Evolutionary conservation across 2,888 invertebrate genomes (phyloP).

Genomic region (Leucophenga montana): DNA sequence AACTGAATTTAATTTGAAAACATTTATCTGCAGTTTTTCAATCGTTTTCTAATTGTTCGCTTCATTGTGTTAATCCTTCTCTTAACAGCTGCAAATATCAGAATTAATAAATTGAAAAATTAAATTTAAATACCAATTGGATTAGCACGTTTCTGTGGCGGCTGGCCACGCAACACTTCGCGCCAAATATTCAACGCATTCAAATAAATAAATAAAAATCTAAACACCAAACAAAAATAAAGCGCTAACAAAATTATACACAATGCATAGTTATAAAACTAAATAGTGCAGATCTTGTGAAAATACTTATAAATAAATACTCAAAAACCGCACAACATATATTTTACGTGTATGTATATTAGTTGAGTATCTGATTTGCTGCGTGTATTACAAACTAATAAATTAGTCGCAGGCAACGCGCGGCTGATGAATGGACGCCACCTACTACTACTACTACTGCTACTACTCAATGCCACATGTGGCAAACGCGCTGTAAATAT

Average conservation of each 20-base stretch:
- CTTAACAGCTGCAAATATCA: not conserved
- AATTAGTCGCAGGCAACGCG: not conserved
- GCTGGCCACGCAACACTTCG: too few species aligned
- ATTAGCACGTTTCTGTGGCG: not conserved
- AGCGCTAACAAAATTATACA: not conserved
- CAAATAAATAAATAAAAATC: too few species aligned
- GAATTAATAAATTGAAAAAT: not conserved
- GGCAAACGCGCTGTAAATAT: not conserved
- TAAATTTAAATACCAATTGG: not conserved
- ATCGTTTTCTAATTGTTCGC: too few species aligned
- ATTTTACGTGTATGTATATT: not conserved
- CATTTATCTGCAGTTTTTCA: too few species aligned
- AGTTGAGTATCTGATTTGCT: not conserved
- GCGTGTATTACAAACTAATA: too few species aligned
- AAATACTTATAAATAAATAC: too few species aligned
- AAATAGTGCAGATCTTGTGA: not conserved
- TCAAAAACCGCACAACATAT: not conserved
- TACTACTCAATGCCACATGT: conserved; percentile 21
- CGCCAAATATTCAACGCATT: too few species aligned
- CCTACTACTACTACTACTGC: too few species aligned
- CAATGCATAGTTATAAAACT: not conserved
- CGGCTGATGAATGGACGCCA: conserved; percentile 21
- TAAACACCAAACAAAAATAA: not conserved
- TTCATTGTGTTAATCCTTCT: not conserved
- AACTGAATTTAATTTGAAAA: too few species aligned